phyloP scores from a whole-genome alignment of 2,888 invertebrate species.

The Anorthoa munda region DNA sequence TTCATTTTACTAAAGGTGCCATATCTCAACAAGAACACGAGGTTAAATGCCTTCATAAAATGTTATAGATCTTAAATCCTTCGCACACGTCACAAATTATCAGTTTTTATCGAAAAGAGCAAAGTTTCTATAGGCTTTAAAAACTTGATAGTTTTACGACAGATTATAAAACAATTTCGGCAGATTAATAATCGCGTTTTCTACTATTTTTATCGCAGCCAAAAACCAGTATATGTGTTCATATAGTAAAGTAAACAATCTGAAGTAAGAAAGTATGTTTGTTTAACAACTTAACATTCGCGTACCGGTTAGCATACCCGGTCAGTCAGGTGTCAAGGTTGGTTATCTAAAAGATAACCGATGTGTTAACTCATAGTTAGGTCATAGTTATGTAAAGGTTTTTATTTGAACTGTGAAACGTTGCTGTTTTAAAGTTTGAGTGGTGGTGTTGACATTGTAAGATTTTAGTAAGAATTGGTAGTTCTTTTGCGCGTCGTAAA shows the following conservation, averaged over 20 bases:
- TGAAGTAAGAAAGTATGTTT: conserved; percentile 55
- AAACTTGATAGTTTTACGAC: background rate
- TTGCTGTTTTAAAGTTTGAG: conserved; percentile 19
- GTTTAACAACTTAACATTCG: conserved; percentile 28
- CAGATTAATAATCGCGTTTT: background rate
- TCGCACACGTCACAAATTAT: too few relatives aligned
- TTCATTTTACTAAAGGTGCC: too few relatives aligned
- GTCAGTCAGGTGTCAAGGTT: conserved; percentile 60
- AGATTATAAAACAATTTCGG: background rate
- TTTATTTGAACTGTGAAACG: conserved; percentile 34
- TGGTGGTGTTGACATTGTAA: conserved; percentile 35
- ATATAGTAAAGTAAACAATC: conserved; percentile 2
- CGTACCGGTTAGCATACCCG: conserved; percentile 31
- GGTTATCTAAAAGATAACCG: conserved; percentile 15
- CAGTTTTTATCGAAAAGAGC: too few relatives aligned
- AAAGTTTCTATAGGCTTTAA: too few relatives aligned
- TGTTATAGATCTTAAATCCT: too few relatives aligned
- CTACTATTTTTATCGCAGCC: background rate
- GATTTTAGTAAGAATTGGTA: conserved; percentile 9
- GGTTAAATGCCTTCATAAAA: too few relatives aligned
- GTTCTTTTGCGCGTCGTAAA: background rate
- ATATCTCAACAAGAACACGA: too few relatives aligned
- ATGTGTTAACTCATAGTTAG: conserved; percentile 36
- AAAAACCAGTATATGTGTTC: conserved; percentile 33
- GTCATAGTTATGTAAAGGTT: conserved; percentile 48